phyloP scores from a whole-genome alignment of 2,888 invertebrate genomes.

The Chironomus tentans region DNA sequence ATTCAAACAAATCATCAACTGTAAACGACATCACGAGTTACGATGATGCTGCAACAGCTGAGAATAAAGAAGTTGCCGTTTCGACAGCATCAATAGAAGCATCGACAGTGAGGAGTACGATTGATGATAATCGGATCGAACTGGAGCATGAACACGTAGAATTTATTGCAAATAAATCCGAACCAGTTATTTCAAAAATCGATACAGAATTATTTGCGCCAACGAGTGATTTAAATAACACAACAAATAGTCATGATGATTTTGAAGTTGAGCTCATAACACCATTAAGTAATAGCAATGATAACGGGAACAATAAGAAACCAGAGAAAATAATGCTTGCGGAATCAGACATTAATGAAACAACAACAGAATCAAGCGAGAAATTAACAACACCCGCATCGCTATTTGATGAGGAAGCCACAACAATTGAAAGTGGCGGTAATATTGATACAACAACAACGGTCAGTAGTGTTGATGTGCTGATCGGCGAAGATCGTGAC shows the following conservation, averaged over 20 bases:
- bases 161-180: constrained; percentile 3
- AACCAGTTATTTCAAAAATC: neutral
- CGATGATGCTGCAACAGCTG: neutral
- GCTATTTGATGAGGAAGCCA: neutral
- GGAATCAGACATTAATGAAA: neutral
- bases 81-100: neutral
- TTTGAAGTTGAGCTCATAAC: neutral
- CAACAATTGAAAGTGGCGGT: neutral
- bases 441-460: neutral
- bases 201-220: neutral
- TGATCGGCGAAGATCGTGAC: constrained; percentile 13
- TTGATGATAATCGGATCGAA: constrained; percentile 4
- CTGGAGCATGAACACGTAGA: neutral
- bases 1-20: neutral
- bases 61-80: constrained; percentile 9
- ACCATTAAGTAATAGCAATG: neutral
- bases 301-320: neutral
- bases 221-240: neutral
- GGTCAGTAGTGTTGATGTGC: neutral
- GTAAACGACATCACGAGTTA: neutral
- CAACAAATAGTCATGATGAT: neutral
- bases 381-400: neutral
- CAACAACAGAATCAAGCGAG: neutral
- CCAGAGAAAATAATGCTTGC: neutral
- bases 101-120: neutral